Evolutionary conservation across 1,140 invertebrate species (phyloP).

Genomic region (Gryon sp.): DNA sequence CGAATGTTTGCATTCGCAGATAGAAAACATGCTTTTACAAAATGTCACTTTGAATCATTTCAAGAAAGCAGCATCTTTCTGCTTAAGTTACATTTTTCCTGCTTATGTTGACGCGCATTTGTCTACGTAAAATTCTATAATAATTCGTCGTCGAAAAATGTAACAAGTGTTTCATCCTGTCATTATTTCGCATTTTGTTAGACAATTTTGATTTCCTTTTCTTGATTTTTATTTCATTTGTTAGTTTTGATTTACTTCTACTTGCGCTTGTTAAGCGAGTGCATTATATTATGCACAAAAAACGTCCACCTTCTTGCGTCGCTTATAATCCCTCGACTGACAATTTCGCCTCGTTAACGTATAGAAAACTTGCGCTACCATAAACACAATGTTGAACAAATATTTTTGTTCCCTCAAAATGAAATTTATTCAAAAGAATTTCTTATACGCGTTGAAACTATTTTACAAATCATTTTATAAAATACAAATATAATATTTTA

Average conservation of each 20-base stretch:
- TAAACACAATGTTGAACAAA: no score
- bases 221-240: conserved; percentile 1
- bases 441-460: no score
- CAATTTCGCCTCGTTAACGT: no score
- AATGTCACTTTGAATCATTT: conserved; percentile 60
- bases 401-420: no score
- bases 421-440: no score
- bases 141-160: conserved; percentile 42
- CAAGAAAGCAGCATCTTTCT: conserved; percentile 39
- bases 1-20: conserved; percentile 35
- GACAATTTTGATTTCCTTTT: conserved; percentile 13
- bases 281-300: no score
- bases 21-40: conserved; percentile 40
- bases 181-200: conserved; percentile 4
- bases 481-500: no score
- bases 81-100: conserved; percentile 35
- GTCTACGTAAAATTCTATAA: conserved; percentile 39
- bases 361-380: no score
- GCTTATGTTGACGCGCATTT: conserved; percentile 27
- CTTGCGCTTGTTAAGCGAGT: no score
- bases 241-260: background rate
- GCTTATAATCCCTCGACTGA: no score
- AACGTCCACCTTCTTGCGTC: no score
- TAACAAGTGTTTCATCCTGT: conserved; percentile 43
- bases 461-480: no score